A percentile compares a stretch with the other conserved stretches of the same genome.
Evolutionary conservation across 2,113 vertebrate species (phyloP).

Genomic region (Toxotes jaculatrix): DNA sequence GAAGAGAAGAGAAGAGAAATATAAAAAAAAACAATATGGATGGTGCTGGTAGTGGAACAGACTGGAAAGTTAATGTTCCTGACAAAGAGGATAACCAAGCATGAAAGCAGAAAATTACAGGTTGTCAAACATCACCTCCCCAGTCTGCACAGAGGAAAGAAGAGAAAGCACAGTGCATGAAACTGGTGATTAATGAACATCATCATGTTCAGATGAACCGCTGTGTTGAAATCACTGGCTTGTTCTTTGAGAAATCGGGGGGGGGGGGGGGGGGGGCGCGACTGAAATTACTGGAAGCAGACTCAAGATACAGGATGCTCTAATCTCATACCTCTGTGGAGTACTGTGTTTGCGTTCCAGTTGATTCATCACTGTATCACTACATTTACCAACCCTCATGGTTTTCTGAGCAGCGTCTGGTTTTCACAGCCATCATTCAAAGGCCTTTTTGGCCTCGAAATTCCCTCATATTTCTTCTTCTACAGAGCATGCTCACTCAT

Average conservation of each 20-base stretch:
- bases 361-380: not conserved
- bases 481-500: not conserved
- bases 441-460: not conserved
- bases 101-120: constrained; percentile 46
- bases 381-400: not conserved
- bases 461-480: not conserved
- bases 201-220: constrained; percentile 19
- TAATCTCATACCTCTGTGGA: constrained; percentile 2
- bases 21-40: not conserved
- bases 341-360: constrained; percentile 13
- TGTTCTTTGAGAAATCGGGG: constrained; percentile 5
- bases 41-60: not conserved
- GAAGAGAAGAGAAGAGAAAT: not conserved
- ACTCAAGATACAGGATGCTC: not conserved
- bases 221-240: constrained; percentile 41
- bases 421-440: not conserved
- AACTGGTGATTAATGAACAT: constrained; percentile 43
- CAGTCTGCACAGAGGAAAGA: not conserved
- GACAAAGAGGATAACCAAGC: constrained; percentile 37
- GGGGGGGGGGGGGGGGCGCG: not conserved
- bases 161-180: constrained; percentile 1
- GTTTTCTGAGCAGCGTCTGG: not conserved
- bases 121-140: constrained; percentile 43
- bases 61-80: constrained; percentile 45
- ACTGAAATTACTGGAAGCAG: constrained; percentile 32